Evolutionary conservation across 2,888 invertebrate genomes (phyloP), one percentile per base, ranked within the genome.

Genomic region (Pollenia amentaria): DNA sequence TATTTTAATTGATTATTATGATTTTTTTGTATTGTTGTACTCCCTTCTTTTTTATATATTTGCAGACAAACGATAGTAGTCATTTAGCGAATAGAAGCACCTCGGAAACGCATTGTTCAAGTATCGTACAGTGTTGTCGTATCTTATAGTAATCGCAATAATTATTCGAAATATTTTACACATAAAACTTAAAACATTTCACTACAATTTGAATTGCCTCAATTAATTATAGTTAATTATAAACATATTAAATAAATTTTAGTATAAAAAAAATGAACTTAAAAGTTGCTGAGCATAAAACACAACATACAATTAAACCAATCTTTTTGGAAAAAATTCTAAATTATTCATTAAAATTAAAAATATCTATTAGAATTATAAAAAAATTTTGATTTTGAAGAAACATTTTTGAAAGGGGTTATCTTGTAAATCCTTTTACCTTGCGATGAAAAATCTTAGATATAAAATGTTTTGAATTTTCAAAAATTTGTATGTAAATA

Each of bases 31-130:
- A 79, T 78, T 72, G 38, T 75, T 82, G 62, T 62, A 16, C 38
- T 10, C 64, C 55, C 51, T 53, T 53, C 69, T 44, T 57, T 44
- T 69, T 51, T 81, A 18, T 86, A 76, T 87, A 84, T 84, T 87
- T 87, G 42, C 87, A 87, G 87, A 84, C 87, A 72, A 87, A 78
- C 80, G 87, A 87, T 69, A 73, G 67, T 81, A 87, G 87, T 87
- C 80, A 84, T 73, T 60, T 78, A 76, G 67, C 79, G 9, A 80
- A 69, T 77, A 80, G 87, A 77, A 80, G 87, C 84, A 73, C 84
- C 76, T 70, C 84, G 77, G 69, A 76, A 60, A 38, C 78, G n/a
- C 53, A 84, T 78, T 84, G 78, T 77, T 77, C 87, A 80, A 87
- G 53, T 87, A 73, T 87, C 72, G 80, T 77, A 73, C 87, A 87